phyloP scores from a whole-genome alignment of 2,797 vertebrate genomes.

The Micropoecilia bifurca region DNA sequence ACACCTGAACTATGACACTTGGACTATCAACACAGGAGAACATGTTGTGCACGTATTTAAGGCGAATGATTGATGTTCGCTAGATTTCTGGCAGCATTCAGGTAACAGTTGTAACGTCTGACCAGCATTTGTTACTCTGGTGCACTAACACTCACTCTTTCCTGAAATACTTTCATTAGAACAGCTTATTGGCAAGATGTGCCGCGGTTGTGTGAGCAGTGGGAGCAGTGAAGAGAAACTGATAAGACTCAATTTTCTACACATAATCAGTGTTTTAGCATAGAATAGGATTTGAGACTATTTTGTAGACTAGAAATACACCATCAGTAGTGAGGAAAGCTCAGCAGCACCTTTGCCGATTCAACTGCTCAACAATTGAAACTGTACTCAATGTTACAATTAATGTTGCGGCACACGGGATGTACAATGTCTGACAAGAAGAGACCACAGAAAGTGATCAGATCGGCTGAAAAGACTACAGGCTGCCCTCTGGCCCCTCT shows the following conservation, averaged over 20 bases:
- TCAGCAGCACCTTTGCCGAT: not conserved
- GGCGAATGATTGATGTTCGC: not conserved
- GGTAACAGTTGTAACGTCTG: not conserved
- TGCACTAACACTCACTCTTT: not conserved
- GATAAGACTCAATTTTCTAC: not conserved
- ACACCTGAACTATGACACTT: slow-evolving; percentile 2
- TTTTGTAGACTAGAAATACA: not conserved
- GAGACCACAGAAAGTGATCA: not conserved
- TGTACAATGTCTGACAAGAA: not conserved
- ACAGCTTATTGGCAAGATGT: not conserved
- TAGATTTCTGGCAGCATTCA: not conserved
- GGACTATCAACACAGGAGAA: not conserved
- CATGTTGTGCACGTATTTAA: not conserved
- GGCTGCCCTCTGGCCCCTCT: not conserved
- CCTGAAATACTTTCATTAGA: not conserved
- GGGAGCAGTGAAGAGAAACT: not conserved
- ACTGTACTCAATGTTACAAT: not conserved
- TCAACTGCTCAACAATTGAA: not conserved
- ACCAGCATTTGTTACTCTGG: not conserved
- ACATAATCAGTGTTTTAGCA: not conserved
- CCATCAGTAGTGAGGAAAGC: not conserved
- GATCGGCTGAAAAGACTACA: not conserved
- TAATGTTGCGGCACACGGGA: not conserved
- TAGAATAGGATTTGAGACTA: not conserved
- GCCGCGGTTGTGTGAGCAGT: not conserved